Evolutionary conservation across 2,113 vertebrate genomes (phyloP).

Genomic region (Dromas ardeola): DNA sequence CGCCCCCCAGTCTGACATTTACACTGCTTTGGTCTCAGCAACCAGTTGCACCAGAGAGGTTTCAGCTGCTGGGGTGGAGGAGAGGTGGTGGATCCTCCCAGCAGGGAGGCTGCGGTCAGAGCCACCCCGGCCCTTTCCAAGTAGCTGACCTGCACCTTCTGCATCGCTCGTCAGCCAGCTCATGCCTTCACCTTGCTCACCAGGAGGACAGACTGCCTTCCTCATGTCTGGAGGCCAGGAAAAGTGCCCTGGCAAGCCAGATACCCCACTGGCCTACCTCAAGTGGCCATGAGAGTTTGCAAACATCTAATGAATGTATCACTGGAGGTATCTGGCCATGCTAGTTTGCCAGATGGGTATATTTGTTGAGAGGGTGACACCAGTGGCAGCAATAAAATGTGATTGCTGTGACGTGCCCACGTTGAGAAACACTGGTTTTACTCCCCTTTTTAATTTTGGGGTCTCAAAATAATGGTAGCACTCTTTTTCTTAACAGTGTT

Average conservation of each 20-base stretch:
- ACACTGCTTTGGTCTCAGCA: background rate
- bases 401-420: background rate
- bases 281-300: background rate
- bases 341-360: background rate
- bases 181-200: background rate
- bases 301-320: background rate
- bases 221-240: background rate
- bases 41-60: background rate
- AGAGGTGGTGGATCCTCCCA: background rate
- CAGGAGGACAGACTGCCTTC: background rate
- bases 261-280: background rate
- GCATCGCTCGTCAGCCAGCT: background rate
- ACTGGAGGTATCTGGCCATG: background rate
- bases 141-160: background rate
- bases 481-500: background rate
- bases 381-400: background rate
- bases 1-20: background rate
- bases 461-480: background rate
- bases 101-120: background rate
- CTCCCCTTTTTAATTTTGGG: background rate
- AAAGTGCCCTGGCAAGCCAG: background rate
- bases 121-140: background rate
- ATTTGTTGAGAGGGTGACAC: background rate
- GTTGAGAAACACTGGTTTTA: background rate
- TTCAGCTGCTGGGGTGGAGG: background rate